Base-by-base conservation (phyloP, 2,888 invertebrate species). In the Onchidella celtica region DNA sequence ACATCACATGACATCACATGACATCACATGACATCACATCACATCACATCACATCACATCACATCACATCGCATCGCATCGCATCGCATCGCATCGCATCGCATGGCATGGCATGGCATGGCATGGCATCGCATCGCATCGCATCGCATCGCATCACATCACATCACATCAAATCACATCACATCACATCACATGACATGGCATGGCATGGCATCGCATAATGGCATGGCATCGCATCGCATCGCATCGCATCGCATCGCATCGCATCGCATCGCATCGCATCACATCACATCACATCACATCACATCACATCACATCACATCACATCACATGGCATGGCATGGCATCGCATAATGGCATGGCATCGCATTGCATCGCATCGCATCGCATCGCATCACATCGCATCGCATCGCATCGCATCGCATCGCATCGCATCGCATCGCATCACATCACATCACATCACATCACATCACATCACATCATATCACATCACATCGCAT, bases 61-160 rank as follows among this genome's bases (percentile, higher is more conserved):
- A 9, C 29, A 66, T 34, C 29, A 14, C 11, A 66, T 29, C 57
- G 11, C 73, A 73, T 32, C 40, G 27, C 32, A 55, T 59, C 73
- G 29, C n/a, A 57, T 32, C 32, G 4, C 73, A 73, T 29, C 40
- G 27, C 32, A 73, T 59, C 57, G 6, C 34, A 73, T 57, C 73
- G 29, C 57, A 32, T 34, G 24, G 24, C 27, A 57, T 59, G 32
- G 32, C 21, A 55, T 57, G 57, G 17, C 73, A 57, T 34, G 27
- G 29, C 34, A 57, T 24, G 27, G 17, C 40, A 55, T 55, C 32
- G 3, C 47, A 21, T 29, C 32, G 21, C 27, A 47, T 29, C 40
- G 3, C 29, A 47, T 74, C 59, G 32, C 32, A 29, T 32, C 34
- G 34, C 21, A 36, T 27, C 61, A 29, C 29, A 2, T 40, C 70